phyloP scores from a whole-genome alignment of 2,888 invertebrate species.

The Troglohyphantes excavatus region DNA sequence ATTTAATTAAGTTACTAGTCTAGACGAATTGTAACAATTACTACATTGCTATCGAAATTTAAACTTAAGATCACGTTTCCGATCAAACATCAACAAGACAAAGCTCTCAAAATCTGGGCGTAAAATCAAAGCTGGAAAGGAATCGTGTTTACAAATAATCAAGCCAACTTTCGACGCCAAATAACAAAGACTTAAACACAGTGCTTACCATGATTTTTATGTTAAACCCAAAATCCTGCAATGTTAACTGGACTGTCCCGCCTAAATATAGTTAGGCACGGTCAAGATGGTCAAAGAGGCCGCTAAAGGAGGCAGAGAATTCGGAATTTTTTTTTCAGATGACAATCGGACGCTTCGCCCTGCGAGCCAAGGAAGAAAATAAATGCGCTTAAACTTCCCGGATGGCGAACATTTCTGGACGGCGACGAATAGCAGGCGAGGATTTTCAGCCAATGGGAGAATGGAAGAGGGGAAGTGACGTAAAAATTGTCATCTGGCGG shows the following conservation, averaged over 20 bases:
- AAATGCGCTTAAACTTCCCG: not conserved
- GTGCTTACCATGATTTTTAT: not conserved
- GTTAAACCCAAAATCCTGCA: not conserved
- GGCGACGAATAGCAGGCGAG: not conserved
- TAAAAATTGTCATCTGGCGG: not conserved
- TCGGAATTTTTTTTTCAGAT: not conserved
- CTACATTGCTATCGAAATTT: not conserved
- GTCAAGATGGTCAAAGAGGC: not conserved
- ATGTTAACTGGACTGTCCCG: not conserved
- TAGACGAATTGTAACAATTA: too few relatives aligned
- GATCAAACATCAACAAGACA: not conserved
- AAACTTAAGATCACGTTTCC: not conserved
- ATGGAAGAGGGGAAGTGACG: not conserved
- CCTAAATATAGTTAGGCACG: not conserved
- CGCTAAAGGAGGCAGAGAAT: not conserved
- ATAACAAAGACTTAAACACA: not conserved
- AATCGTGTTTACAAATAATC: not conserved
- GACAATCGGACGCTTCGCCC: not conserved
- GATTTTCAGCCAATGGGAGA: not conserved
- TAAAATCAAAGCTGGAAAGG: not conserved
- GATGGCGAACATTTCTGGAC: conserved; percentile 1
- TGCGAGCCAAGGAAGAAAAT: not conserved
- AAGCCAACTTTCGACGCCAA: not conserved
- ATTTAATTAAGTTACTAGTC: too few relatives aligned
- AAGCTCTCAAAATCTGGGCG: conserved; percentile 3